phyloP scores from a whole-genome alignment of 2,113 vertebrate species.

The Capricornis sumatraensis region DNA sequence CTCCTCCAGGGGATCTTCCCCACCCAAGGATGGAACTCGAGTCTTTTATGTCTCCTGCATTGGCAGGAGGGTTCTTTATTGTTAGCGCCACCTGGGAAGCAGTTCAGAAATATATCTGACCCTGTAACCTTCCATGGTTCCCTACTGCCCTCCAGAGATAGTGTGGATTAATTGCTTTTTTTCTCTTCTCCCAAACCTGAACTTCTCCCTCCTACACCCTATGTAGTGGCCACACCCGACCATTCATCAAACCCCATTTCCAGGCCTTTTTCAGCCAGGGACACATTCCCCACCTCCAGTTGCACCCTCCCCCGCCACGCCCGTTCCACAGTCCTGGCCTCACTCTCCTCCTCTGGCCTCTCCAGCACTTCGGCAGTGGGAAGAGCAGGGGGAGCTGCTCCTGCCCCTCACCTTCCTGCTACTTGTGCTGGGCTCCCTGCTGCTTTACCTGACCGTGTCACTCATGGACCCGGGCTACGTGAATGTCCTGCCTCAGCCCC shows the following conservation, averaged over 20 bases:
- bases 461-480: constrained; percentile 98
- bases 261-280: neutral
- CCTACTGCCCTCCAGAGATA: neutral
- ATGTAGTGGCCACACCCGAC: neutral
- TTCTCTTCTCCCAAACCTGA: neutral
- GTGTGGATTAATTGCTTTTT: neutral
- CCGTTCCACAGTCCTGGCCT: neutral
- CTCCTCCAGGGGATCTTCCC: neutral
- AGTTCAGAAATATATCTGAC: neutral
- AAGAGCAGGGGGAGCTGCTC: constrained; percentile 83
- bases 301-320: fast-evolving
- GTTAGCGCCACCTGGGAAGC: neutral
- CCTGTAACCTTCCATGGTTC: neutral
- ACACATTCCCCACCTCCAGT: neutral
- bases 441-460: constrained; percentile 92
- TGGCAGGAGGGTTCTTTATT: neutral
- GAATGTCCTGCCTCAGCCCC: constrained; percentile 55
- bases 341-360: neutral
- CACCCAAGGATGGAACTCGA: neutral
- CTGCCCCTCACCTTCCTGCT: constrained; percentile 86
- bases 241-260: neutral
- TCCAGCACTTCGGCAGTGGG: constrained; percentile 86
- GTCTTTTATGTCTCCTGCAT: neutral
- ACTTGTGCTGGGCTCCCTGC: constrained; percentile 87
- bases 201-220: neutral